phyloP scores from a whole-genome alignment of 2,888 invertebrate species.

The Chamaedrilus cognettii region DNA sequence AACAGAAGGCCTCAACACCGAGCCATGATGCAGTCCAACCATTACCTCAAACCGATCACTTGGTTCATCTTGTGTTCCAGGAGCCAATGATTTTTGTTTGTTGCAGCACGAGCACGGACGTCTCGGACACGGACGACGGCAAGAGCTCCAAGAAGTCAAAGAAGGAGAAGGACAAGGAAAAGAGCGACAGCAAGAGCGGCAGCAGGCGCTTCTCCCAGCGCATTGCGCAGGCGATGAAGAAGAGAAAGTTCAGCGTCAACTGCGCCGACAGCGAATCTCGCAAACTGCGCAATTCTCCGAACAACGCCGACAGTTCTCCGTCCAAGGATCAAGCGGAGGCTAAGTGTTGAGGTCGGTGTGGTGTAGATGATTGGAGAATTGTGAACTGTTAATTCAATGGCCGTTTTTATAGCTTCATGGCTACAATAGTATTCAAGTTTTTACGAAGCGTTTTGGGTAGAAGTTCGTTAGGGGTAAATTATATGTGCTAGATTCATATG shows the following conservation, averaged over 20 bases:
- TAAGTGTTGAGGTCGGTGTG: not conserved
- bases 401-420: too few relatives aligned
- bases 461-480: too few relatives aligned
- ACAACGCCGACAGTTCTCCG: not conserved
- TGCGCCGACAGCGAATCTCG: conserved; percentile 1
- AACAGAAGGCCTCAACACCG: too few relatives aligned
- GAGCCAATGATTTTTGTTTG: not conserved
- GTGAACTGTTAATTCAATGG: too few relatives aligned
- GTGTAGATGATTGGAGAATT: too few relatives aligned
- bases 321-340: not conserved
- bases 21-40: too few relatives aligned
- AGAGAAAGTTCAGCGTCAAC: conserved; percentile 14
- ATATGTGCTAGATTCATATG: too few relatives aligned
- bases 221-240: conserved; percentile 10
- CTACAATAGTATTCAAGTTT: too few relatives aligned
- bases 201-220: conserved; percentile 6
- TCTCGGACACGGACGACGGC: conserved; percentile 6
- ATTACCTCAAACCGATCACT: too few relatives aligned
- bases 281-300: not conserved
- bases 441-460: too few relatives aligned
- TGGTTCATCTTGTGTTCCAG: too few relatives aligned
- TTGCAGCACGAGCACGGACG: conserved; percentile 6
- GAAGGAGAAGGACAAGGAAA: conserved; percentile 4
- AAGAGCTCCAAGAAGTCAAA: conserved; percentile 13
- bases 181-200: too few relatives aligned